A percentile compares a stretch with the other conserved stretches of the same genome.
Evolutionary conservation across 2,113 vertebrate species (phyloP).

Genomic region (Chloropsis cyanopogon): DNA sequence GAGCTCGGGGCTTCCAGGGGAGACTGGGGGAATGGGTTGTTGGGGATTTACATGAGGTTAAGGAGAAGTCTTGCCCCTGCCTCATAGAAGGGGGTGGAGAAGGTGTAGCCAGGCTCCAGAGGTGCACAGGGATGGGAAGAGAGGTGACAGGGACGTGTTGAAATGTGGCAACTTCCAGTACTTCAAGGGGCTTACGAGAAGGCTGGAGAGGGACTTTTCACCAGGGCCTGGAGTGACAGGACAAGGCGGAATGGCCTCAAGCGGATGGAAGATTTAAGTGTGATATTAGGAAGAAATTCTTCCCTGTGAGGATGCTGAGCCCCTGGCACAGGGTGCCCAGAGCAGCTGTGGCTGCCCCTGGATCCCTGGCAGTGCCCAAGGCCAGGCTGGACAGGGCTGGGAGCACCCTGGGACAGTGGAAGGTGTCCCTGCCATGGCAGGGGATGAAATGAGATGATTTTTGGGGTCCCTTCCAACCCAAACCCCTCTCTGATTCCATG

Average conservation of each 20-base stretch:
- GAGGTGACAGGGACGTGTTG: neutral
- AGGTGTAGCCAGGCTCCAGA: neutral
- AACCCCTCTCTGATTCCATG: neutral
- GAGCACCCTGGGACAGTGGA: fast-evolving
- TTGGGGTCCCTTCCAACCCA: neutral
- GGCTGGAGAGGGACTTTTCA: neutral
- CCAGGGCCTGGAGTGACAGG: neutral
- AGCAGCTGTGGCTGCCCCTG: neutral
- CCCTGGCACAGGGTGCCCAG: neutral
- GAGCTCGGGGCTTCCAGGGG: neutral
- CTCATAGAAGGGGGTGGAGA: neutral
- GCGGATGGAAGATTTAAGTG: neutral
- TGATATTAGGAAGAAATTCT: neutral
- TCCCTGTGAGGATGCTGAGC: neutral
- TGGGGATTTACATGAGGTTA: neutral
- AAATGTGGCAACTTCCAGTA: neutral
- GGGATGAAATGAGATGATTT: neutral
- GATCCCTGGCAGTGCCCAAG: neutral
- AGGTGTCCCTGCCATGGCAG: neutral
- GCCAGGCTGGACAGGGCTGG: fast-evolving
- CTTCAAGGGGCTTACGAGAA: neutral
- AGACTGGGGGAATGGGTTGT: neutral
- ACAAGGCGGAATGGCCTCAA: neutral
- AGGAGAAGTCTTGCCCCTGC: neutral
- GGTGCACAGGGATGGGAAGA: neutral